Conservation (phyloP, 2,888 invertebrate species). For the Punctoribates punctum region DNA sequence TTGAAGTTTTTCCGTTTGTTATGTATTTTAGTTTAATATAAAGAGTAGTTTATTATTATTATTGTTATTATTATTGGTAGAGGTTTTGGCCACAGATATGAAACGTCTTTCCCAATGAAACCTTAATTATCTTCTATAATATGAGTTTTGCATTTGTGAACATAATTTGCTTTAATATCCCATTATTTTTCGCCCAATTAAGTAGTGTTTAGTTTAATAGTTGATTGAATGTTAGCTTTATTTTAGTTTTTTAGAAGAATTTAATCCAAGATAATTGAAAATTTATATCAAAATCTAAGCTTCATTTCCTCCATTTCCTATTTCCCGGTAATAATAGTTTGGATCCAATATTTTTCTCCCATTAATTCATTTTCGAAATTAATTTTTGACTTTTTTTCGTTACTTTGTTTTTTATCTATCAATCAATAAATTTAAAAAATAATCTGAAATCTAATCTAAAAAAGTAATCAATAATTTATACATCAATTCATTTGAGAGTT, state of each 20-base stretch:
- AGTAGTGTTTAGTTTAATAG: constrained; percentile 12
- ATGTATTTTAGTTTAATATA: not conserved
- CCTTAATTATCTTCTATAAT: too few species aligned
- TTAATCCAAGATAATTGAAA: not conserved
- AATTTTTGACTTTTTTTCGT: not conserved
- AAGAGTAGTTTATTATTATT: not conserved
- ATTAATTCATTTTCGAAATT: not conserved
- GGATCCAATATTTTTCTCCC: not conserved
- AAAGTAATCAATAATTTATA: not conserved
- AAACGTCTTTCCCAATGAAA: too few species aligned
- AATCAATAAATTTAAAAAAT: not conserved
- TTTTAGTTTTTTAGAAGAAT: not conserved
- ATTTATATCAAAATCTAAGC: constrained; percentile 20
- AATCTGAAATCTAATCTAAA: not conserved
- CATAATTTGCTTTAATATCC: constrained; percentile 32
- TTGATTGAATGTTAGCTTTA: constrained; percentile 15
- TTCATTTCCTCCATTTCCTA: constrained; percentile 36
- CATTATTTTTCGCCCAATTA: constrained; percentile 8
- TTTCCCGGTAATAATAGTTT: constrained; percentile 7
- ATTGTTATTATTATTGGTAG: too few species aligned
- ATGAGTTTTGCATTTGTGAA: constrained; percentile 36
- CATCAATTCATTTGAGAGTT: not conserved
- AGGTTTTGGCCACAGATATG: too few species aligned
- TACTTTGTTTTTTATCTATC: not conserved
- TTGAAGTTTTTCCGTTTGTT: not conserved